Base-by-base conservation (phyloP, 2,888 invertebrate genomes). In the Arctia plantaginis region DNA sequence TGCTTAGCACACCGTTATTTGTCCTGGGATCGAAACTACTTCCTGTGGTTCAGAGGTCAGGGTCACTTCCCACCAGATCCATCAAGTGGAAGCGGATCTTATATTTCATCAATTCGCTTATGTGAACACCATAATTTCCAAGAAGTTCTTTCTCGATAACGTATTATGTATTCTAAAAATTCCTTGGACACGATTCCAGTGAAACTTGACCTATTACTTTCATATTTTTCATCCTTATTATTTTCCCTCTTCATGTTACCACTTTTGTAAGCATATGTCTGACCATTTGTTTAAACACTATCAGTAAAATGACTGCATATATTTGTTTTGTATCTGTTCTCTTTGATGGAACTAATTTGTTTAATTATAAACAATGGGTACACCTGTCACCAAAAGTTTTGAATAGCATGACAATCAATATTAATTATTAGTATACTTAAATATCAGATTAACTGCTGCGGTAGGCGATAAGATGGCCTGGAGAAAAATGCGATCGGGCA, bases 311-410 rank as follows among this genome's bases (percentile, higher is more conserved):
- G 66, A 59, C 27, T 39, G 75, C 72, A 67, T 75, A 86, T 86
- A 68, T 88, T 87, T 88, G 80, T 70, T 75, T 66, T 80, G 84
- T 81, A 84, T 81, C 75, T 72, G 75, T 72, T 74, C 76, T 76
- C 55, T 82, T 79, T 79, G 67, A 72, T 73, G 33, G 74, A 71
- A 27, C 12, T 76, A 73, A 76, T 77, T 80, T 79, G 76, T 83
- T 80, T 77, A 66, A 76, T 77, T 66, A 41, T 66, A 4, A 65
- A 27, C 20, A 39, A 27, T n/a, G 71, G 30, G 39, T 66, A 66
- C 83, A 85, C 85, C 80, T 85, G 80, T 77, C 78, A 77, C 68
- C 66, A 72, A 75, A 47, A 13, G 51, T 30, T 62, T 55, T 44
- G 8, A 44, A 51, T 27, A 12, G 10, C 18, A 39, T 62, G 69